Base-by-base conservation (phyloP, 2,888 invertebrate species). In the Fissipunctia ypsillon region DNA sequence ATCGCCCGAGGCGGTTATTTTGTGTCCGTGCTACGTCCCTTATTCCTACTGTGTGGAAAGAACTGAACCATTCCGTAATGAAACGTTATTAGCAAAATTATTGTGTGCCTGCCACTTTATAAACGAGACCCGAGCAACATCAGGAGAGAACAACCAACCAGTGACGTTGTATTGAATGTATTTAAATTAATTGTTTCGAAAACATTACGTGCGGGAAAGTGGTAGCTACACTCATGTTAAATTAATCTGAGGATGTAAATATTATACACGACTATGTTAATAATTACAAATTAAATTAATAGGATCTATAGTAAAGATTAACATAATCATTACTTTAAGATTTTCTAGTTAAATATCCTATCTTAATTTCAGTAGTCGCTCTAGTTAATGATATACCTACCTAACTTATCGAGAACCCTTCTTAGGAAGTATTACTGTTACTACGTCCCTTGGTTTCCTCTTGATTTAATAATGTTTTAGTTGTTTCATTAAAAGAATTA, bases 261-360 rank as follows among this genome's bases (percentile, higher is more conserved):
- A 95, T 93, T 93, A 94, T 94, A 95, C 93, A 94, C 92, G 89
- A 94, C 90, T 93, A 94, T 94, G 93, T 94, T 93, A 93, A 94
- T 94, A 94, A 94, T 92, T 93, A 93, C 92, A 94, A 94, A 94
- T 92, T 93, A 94, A 95, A 95, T 93, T 92, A 94, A 93, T 95
- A 94, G 94, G 91, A 92, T 92, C 93, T 94, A 94, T 93, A 94
- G 93, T 93, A 94, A 95, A 94, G 93, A 93, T 93, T 95, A 95
- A 95, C 94, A 94, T 95, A 95, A 95, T 96, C 96, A 94, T 95
- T 94, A 94, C 88, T 92, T 91, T 95, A 95, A 95, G 94, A 92
- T 92, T 93, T 92, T 93, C 91, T 94, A 94, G 93, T 89, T 93
- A 92, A 93, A 91, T 94, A 94, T 93, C 92, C 93, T 94, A 92